These are phyloP conservation scores for Oophaga sylvatica DNA, from an alignment of 2,797 vertebrate species.

Conservation along the genomic window DNA sequence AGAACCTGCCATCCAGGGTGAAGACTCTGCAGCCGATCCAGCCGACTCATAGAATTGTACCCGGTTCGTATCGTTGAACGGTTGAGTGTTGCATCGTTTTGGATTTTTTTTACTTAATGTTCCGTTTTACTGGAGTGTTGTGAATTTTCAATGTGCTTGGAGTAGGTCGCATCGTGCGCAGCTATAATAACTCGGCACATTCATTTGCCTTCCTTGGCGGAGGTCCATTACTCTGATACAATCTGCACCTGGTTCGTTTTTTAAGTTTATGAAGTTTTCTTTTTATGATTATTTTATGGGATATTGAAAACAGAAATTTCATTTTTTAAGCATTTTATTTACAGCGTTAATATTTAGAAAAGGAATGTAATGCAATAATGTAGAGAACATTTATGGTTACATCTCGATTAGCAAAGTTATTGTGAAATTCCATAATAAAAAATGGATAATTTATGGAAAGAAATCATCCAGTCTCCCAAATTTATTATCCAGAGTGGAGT, in stretches of 20 bases:
- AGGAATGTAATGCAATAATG: background rate
- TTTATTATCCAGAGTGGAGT: background rate
- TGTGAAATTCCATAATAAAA: background rate
- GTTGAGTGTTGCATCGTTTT: no score
- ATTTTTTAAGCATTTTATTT: background rate
- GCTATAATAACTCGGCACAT: background rate
- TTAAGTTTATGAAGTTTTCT: background rate
- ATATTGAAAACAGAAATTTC: constrained; percentile 2
- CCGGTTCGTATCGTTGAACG: background rate
- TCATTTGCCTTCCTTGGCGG: background rate
- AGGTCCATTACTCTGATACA: background rate
- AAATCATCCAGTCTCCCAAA: background rate
- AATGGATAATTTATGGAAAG: background rate
- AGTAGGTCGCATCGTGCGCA: background rate
- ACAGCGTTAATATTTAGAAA: background rate
- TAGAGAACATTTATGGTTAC: background rate
- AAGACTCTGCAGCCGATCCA: background rate
- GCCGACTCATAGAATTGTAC: background rate
- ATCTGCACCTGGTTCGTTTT: constrained; percentile 15
- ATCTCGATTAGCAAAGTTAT: background rate
- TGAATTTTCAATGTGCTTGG: constrained; percentile 2
- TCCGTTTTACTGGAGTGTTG: background rate
- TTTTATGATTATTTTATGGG: background rate
- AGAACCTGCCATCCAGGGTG: no score
- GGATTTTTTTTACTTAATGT: background rate